A percentile compares a stretch with the other conserved stretches of the same genome.
These are phyloP conservation scores for Thymallus thymallus DNA, from an alignment of 2,113 vertebrate species.

Conservation along the genomic window DNA sequence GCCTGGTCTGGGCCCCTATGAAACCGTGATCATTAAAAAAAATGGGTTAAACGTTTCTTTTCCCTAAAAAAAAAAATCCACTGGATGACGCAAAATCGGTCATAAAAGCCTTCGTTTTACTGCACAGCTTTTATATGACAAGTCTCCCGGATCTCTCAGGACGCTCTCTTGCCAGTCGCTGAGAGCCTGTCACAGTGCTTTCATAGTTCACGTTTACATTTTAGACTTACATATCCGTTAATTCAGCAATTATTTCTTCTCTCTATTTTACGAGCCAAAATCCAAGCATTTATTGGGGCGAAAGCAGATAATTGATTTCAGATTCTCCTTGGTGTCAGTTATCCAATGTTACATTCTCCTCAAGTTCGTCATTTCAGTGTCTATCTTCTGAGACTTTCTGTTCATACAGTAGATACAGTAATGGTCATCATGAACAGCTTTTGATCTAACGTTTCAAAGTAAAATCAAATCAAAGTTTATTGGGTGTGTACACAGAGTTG, in stretches of 20 bases:
- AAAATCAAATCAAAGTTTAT: too few relatives aligned
- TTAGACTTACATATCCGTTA: constrained; percentile 57
- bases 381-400: not conserved
- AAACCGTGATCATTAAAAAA: constrained; percentile 73
- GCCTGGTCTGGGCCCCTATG: constrained; percentile 64
- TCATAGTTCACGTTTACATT: constrained; percentile 58
- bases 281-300: constrained; percentile 43
- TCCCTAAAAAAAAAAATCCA: constrained; percentile 63
- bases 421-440: not conserved
- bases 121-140: constrained; percentile 67
- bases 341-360: not conserved
- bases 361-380: not conserved
- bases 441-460: not conserved
- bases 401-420: not conserved
- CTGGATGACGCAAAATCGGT: constrained; percentile 72
- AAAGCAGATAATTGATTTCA: constrained; percentile 7
- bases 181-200: constrained; percentile 49
- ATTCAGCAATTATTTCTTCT: constrained; percentile 42
- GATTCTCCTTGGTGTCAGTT: not conserved
- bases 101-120: constrained; percentile 69
- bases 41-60: constrained; percentile 55
- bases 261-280: constrained; percentile 39
- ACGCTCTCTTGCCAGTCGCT: constrained; percentile 29
- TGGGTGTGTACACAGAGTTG: too few relatives aligned
- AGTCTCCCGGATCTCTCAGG: constrained; percentile 66